Base-by-base conservation (phyloP, 2,888 invertebrate species). In the Balanococcus diminutus region DNA sequence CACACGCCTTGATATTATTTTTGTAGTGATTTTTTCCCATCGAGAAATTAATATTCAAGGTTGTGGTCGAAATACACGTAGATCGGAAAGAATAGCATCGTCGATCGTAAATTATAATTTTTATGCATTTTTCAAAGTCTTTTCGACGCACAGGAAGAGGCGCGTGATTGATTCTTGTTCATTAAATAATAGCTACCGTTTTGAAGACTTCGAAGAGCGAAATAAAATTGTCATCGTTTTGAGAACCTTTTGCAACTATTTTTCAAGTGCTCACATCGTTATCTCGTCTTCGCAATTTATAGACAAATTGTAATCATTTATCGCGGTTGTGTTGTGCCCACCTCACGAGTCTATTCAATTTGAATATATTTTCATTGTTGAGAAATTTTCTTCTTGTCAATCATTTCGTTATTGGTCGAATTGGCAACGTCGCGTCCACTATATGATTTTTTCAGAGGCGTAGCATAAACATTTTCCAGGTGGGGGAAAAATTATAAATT, bases 41-140 rank as follows among this genome's bases (percentile, higher is more conserved):
- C n/a, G 46, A 16, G n/a, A 46, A 46, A 46, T 2, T n/a, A 14
- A 5, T 61, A 25, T 61, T 61, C 61, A 61, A 61, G 61, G 61
- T 61, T 61, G 25, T 61, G 61, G 61, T 61, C 46, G 14, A 61
- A 61, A 8, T 22, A 56, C 6, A 56, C 56, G 56, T 19, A 22
- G 0, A 56, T 25, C 25, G 1, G 61, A 11, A 61, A 1, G 25
- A 46, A n/a, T 14, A 46, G n/a, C n/a, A 25, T 61, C 61, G 14
- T 61, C 25, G 61, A 61, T 25, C 25, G 61, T 25, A 61, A 61
- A 61, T 25, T 46, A 14, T 5, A 46, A 61, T 61, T 61, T 61
- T 25, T 61, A 61, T 61, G 61, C 11, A 61, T 61, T 61, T 61
- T 61, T 61, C 61, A 61, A 61, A 61, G 61, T 61, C 61, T 61